A percentile compares a stretch with the other conserved stretches of the same genome.
Evolutionary conservation across 2,888 invertebrate genomes (phyloP).

Genomic region (Spodoptera exigua): DNA sequence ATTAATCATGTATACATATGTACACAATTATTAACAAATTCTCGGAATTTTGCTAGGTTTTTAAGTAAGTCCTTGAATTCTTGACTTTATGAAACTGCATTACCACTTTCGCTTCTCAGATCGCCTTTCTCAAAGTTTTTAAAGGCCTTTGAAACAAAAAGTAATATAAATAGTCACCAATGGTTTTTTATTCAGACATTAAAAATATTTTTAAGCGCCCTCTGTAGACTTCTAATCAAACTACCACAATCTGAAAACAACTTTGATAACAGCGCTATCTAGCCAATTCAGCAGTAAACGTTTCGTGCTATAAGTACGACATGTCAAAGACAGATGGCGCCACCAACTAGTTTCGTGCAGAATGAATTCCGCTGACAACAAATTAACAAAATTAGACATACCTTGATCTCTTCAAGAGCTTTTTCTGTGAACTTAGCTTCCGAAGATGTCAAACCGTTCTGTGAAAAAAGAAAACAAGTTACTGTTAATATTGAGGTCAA

Average conservation of each 20-base stretch:
- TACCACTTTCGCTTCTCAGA: too few relatives aligned
- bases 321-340: constrained; percentile 63
- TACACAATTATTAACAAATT: too few relatives aligned
- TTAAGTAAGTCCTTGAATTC: too few relatives aligned
- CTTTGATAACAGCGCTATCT: constrained; percentile 17
- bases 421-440: constrained; percentile 81
- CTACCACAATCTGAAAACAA: neutral
- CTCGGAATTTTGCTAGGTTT: too few relatives aligned
- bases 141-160: too few relatives aligned
- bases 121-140: too few relatives aligned
- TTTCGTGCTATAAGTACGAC: neutral
- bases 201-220: constrained; percentile 30
- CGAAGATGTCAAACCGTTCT: constrained; percentile 79
- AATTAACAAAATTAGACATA: constrained; percentile 46
- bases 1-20: too few relatives aligned
- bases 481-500: constrained; percentile 5
- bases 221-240: constrained; percentile 18
- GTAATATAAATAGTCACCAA: neutral
- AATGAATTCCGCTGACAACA: neutral
- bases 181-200: neutral
- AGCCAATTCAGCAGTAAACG: neutral
- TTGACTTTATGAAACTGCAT: too few relatives aligned
- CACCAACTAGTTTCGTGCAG: constrained; percentile 10
- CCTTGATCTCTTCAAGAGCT: constrained; percentile 86
- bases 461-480: constrained; percentile 61